A percentile compares a stretch with the other conserved stretches of the same genome.
Conservation (phyloP, 2,113 vertebrate species). For the Pao palembangensis region DNA sequence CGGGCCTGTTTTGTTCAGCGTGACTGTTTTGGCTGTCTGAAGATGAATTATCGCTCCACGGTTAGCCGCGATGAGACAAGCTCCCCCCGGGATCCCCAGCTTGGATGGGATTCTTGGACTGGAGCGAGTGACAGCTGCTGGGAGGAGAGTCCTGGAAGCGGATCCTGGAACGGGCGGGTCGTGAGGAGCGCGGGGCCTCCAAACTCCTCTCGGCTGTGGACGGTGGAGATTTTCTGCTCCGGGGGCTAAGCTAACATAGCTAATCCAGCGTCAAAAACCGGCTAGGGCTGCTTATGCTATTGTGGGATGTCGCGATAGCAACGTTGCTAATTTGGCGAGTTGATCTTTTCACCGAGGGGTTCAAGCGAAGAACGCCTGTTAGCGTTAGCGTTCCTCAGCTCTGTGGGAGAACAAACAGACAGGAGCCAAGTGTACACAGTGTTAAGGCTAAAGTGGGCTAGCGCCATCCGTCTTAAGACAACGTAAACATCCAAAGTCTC, state of each 20-base stretch:
- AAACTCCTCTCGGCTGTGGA: not conserved
- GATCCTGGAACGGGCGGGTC: conserved; percentile 11
- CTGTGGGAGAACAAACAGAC: conserved; percentile 10
- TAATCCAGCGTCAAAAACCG: too few relatives aligned
- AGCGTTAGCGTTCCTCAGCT: not conserved
- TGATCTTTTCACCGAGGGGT: not conserved
- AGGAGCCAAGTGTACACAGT: conserved; percentile 7
- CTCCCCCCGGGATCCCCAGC: conserved; percentile 9
- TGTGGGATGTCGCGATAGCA: too few relatives aligned
- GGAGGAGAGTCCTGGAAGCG: conserved; percentile 44
- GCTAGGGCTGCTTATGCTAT: too few relatives aligned
- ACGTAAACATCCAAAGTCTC: conserved; percentile 46
- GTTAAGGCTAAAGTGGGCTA: conserved; percentile 3
- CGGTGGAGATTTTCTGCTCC: conserved; percentile 11
- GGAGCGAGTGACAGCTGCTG: conserved; percentile 41
- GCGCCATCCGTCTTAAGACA: conserved; percentile 27
- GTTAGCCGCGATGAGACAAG: conserved; percentile 29
- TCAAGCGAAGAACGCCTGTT: not conserved
- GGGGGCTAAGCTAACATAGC: too few relatives aligned
- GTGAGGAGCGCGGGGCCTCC: conserved; percentile 12
- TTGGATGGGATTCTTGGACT: conserved; percentile 29
- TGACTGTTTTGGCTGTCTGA: conserved; percentile 23
- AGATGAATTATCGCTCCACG: conserved; percentile 12
- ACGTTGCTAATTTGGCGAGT: not conserved
- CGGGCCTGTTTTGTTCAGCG: not conserved